Evolutionary conservation across 2,113 vertebrate genomes (phyloP), one percentile per base, ranked within the genome.

Genomic region (Lampris incognitus): DNA sequence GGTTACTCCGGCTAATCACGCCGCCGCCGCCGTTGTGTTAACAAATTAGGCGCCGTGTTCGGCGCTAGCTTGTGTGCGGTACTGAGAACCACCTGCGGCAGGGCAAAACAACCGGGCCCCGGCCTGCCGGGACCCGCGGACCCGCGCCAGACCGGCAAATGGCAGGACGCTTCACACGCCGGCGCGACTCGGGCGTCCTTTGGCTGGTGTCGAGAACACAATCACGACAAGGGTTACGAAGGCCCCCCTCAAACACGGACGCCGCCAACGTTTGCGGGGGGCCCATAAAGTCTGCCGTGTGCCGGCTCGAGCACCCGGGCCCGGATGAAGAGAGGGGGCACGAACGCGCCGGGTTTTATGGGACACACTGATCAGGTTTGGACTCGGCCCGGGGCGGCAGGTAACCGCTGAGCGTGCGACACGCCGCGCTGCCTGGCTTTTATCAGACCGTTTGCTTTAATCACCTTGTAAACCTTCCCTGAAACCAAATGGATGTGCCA

Each of bases 391-490:
- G 46, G 36, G 87, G 91, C 86, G 83, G 68, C 50, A 75, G 82
- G 85, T 75, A 78, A 69, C 75, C 76, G 38, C 46, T 48, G 24
- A 83, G 81, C 64, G 67, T 89, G 84, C 69, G 72, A 69, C 79
- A 65, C 74, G 66, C 79, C 69, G 78, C 77, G 81, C 82, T 84
- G 74, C 86, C 75, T 65, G 56, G 72, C 84, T 91, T 91, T 92
- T 92, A 92, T 87, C 83, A 88, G 81, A 74, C 77, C 74, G 90
- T 92, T 93, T 81, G 66, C 82, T 88, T 91, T 91, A 92, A 92
- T 93, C 92, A 92, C 90, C 84, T 80, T 83, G 86, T 90, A 90
- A 91, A 91, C 74, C 80, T 76, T 89, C 78, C 80, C 78, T 71
- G 81, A 85, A 85, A 85, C 66, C 79, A 88, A 86, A 90, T 81